Evolutionary conservation across 2,797 vertebrate species (phyloP).

Genomic region (Megalops cyprinoides): DNA sequence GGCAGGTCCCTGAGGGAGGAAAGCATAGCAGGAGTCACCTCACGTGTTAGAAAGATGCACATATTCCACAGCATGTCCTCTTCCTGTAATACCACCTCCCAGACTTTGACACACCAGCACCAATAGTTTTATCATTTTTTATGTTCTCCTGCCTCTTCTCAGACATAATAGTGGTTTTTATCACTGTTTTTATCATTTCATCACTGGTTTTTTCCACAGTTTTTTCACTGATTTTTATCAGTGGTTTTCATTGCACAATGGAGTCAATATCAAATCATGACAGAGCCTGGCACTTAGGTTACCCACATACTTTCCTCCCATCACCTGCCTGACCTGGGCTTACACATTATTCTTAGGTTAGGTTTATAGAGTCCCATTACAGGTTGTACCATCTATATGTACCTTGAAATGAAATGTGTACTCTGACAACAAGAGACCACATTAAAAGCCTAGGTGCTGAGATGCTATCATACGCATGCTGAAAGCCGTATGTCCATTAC

Average conservation of each 20-base stretch:
- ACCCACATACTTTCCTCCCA: background rate
- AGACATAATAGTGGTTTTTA: too few species aligned
- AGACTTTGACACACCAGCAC: too few species aligned
- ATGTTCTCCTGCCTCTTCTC: too few species aligned
- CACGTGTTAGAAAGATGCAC: conserved; percentile 28
- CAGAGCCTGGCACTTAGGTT: background rate
- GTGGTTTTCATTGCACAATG: background rate
- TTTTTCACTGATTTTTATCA: background rate
- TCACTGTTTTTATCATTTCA: background rate
- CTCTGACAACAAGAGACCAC: too few species aligned
- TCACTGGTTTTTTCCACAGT: background rate
- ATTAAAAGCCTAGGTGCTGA: background rate
- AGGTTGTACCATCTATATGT: background rate
- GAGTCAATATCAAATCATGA: background rate
- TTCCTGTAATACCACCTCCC: too few species aligned
- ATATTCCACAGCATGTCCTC: too few species aligned
- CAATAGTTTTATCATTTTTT: too few species aligned
- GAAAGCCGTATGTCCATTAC: background rate
- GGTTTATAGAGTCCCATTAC: background rate
- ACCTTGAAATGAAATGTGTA: too few species aligned
- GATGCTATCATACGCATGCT: background rate
- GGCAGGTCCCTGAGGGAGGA: conserved; percentile 80
- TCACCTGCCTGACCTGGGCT: background rate
- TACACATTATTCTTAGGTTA: background rate
- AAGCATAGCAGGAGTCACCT: background rate